phyloP scores from a whole-genome alignment of 2,888 invertebrate species.

The Atherix ibis region DNA sequence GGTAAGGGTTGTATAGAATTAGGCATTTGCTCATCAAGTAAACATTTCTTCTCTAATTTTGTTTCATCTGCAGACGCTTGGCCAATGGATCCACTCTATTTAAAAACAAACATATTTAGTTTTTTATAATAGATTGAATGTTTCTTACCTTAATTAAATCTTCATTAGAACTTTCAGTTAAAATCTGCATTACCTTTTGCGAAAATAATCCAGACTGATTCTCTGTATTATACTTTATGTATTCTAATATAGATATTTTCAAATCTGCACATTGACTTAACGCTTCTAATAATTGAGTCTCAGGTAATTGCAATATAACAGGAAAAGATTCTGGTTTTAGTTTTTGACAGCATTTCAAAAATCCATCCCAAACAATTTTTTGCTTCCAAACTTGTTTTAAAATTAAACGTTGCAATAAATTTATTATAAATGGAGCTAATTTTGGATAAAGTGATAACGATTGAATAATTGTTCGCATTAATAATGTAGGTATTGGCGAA shows the following conservation, averaged over 20 bases:
- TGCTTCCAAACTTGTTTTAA: constrained; percentile 93
- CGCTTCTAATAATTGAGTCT: constrained; percentile 55
- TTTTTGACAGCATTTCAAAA: constrained; percentile 87
- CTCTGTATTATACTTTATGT: constrained; percentile 53
- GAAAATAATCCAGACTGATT: constrained; percentile 55
- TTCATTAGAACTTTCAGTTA: constrained; percentile 31
- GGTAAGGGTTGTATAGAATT: background rate
- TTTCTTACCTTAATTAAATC: constrained; percentile 27
- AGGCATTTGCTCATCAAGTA: no score
- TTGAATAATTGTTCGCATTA: constrained; percentile 95
- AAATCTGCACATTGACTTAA: constrained; percentile 57
- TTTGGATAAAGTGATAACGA: constrained; percentile 77
- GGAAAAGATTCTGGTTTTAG: constrained; percentile 73
- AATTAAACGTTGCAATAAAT: constrained; percentile 75
- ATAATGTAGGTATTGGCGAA: constrained; percentile 74
- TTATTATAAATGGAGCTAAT: constrained; percentile 75
- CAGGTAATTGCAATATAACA: constrained; percentile 62
- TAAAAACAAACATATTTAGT: no score
- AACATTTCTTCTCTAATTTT: no score
- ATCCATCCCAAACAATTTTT: constrained; percentile 95
- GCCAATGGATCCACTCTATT: no score
- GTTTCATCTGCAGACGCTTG: no score
- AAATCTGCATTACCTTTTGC: constrained; percentile 45
- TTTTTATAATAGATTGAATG: no score
- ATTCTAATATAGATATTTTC: constrained; percentile 47